Evolutionary conservation across 2,888 invertebrate species (phyloP), one percentile per base, ranked within the genome.

Genomic region (Macaria liturata): DNA sequence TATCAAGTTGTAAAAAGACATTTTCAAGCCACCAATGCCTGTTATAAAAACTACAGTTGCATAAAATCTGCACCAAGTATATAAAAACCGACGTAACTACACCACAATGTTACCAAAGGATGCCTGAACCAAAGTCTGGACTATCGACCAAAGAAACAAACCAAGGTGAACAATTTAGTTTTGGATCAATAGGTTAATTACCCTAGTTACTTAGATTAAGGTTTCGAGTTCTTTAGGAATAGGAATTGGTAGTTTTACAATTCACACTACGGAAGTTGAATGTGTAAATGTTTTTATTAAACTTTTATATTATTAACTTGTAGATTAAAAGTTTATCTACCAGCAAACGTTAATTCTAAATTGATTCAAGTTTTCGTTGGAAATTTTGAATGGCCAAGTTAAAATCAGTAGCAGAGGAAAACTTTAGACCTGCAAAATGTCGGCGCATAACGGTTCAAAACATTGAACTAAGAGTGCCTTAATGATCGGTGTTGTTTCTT

Each of bases 401-500:
- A 55, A 32, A 46, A 49, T 49, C 45, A 49, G 46, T 59, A 56
- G 30, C 47, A n/a, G 54, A 58, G 52, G 52, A 55, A 59, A 50
- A 37, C 46, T 47, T 49, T 44, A 7, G 50, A 47, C 50, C 47
- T 51, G 50, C 47, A 54, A 43, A 67, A 64, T 56, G 64, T 61
- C 59, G 48, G 58, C 59, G 65, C 64, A 66, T 62, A 50, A 45
- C 57, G 65, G 56, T 70, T 71, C 70, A 67, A 65, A 67, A 66
- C 46, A 46, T 61, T 62, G 66, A 66, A 69, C 70, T 54, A 56
- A 68, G 69, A 79, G 71, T 74, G 86, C 88, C 91, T 91, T 90
- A 91, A 91, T 91, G 87, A 78, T 84, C 89, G 90, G 90, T 84
- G 75, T 84, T 86, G 83, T 83, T 85, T 9, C 6, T 42, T 76